A percentile compares a stretch with the other conserved stretches of the same genome.
Evolutionary conservation across 2,888 invertebrate genomes (phyloP).

Genomic region (Palloptera scutellata): DNA sequence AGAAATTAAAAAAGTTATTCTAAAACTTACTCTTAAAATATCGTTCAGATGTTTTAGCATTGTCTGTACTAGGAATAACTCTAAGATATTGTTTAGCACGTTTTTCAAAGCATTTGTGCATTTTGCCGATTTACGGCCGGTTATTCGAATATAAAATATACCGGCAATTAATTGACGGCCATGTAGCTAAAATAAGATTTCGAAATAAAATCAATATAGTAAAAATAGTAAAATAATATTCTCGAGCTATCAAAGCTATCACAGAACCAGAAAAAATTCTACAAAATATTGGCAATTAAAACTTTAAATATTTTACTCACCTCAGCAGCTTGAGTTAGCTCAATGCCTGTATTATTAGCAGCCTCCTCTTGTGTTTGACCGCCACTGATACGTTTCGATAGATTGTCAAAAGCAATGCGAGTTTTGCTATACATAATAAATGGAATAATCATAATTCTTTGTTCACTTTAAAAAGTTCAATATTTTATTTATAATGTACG

Average conservation of each 20-base stretch:
- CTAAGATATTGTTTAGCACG: constrained; percentile 76
- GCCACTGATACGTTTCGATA: constrained; percentile 72
- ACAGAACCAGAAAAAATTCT: too few species aligned
- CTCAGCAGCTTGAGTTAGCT: constrained; percentile 82
- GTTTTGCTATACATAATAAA: constrained; percentile 73
- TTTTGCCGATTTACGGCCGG: constrained; percentile 57
- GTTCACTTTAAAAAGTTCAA: not conserved
- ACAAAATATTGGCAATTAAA: too few species aligned
- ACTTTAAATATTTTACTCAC: constrained; percentile 61
- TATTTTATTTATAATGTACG: not conserved
- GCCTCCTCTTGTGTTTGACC: constrained; percentile 80
- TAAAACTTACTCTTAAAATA: constrained; percentile 68
- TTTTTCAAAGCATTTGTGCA: constrained; percentile 70
- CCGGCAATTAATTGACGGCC: constrained; percentile 79
- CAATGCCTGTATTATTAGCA: constrained; percentile 86
- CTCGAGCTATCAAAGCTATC: not conserved
- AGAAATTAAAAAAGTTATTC: not conserved
- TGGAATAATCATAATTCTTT: not conserved
- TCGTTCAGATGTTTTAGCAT: constrained; percentile 79
- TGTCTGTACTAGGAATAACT: constrained; percentile 80
- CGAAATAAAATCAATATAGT: not conserved
- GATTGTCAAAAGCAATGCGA: constrained; percentile 72
- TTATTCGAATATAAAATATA: constrained; percentile 71
- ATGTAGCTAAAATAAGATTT: constrained; percentile 71
- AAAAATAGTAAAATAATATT: not conserved